Evolutionary conservation across 1,140 invertebrate genomes (phyloP).

Genomic region (Alviniconcha marisindica): DNA sequence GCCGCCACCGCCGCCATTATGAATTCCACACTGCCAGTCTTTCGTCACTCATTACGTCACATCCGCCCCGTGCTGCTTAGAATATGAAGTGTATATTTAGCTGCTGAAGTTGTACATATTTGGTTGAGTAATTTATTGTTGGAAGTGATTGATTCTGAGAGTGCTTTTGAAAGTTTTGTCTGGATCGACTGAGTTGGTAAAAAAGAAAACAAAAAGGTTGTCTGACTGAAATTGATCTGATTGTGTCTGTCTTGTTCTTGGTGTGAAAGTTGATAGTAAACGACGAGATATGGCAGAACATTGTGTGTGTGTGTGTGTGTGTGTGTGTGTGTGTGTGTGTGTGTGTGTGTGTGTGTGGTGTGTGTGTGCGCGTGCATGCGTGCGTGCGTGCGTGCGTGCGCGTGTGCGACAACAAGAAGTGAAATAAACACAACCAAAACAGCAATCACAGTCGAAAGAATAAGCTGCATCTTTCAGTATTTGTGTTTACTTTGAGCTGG

Average conservation of each 20-base stretch:
- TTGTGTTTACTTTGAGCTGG: no score
- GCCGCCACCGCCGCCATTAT: background rate
- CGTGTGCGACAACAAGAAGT: no score
- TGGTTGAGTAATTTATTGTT: constrained; percentile 37
- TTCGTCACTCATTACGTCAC: constrained; percentile 38
- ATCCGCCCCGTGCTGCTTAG: background rate
- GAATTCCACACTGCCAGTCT: constrained; percentile 35
- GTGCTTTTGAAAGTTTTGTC: background rate
- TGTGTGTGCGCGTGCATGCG: background rate
- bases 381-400: no score
- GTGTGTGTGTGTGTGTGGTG: background rate
- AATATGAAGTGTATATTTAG: background rate
- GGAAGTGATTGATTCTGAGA: background rate
- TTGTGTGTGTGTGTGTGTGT: background rate
- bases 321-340: background rate
- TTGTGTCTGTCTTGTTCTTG: background rate
- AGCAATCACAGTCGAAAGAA: no score
- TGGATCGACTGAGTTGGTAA: background rate
- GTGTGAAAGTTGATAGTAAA: no score
- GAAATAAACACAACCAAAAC: no score
- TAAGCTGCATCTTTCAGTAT: no score
- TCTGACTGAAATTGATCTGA: no score
- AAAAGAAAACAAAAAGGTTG: no score
- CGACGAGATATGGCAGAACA: no score
- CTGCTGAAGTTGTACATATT: background rate